These are phyloP conservation scores for Oligia latruncula DNA, from an alignment of 2,888 invertebrate species.

Conservation along the genomic window DNA sequence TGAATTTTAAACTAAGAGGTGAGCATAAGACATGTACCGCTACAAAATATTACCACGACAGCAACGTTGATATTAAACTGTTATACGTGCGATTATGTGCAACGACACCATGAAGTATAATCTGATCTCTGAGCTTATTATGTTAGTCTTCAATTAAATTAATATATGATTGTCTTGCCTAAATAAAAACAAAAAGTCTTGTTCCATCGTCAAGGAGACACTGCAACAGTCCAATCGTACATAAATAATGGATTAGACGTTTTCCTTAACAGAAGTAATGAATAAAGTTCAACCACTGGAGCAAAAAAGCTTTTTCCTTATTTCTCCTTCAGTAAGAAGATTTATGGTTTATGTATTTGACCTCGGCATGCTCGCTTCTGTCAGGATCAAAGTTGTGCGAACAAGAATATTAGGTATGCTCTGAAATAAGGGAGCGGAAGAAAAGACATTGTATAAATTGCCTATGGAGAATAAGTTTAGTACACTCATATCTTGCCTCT, in stretches of 20 bases:
- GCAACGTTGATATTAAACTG: slow-evolving; percentile 10
- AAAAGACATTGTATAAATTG: slow-evolving; percentile 73
- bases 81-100: slow-evolving; percentile 12
- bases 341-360: slow-evolving; percentile 86
- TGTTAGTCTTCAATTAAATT: slow-evolving; percentile 12
- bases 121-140: neutral
- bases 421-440: slow-evolving; percentile 71
- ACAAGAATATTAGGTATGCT: slow-evolving; percentile 78
- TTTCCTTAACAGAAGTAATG: slow-evolving; percentile 79
- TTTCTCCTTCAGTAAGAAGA: slow-evolving; percentile 79
- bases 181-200: slow-evolving; percentile 33
- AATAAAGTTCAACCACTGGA: slow-evolving; percentile 79
- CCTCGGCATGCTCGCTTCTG: slow-evolving; percentile 79
- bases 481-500: slow-evolving; percentile 56
- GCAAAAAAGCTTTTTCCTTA: slow-evolving; percentile 77
- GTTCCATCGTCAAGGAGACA: slow-evolving; percentile 31
- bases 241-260: slow-evolving; percentile 72
- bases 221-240: slow-evolving; percentile 55
- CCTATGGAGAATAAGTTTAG: slow-evolving; percentile 68
- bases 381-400: slow-evolving; percentile 80
- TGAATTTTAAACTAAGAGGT: slow-evolving; percentile 32
- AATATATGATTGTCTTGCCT: neutral
- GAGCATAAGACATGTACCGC: slow-evolving; percentile 13
- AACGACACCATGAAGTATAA: slow-evolving; percentile 17
- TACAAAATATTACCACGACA: slow-evolving; percentile 33